A percentile compares a stretch with the other conserved stretches of the same genome.
Conservation (phyloP, 1,140 invertebrate species). For the Heliconius melpomene region DNA sequence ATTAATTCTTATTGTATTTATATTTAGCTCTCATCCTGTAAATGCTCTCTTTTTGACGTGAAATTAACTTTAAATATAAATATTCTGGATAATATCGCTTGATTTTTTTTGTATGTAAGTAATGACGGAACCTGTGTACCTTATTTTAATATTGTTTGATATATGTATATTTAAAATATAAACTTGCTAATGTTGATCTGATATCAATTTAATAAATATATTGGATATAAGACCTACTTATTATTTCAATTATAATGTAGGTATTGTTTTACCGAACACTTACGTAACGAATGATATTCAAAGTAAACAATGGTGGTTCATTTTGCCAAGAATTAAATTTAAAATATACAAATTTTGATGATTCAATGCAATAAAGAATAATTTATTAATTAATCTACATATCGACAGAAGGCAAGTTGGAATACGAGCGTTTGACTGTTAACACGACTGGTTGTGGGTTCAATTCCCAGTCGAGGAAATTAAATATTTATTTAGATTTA, state of each 20-base stretch:
- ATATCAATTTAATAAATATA: slow-evolving; percentile 36
- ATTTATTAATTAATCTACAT: no score
- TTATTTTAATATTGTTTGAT: background rate
- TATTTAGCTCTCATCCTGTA: slow-evolving; percentile 29
- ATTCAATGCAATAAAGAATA: background rate
- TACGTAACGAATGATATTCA: background rate
- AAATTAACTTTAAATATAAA: background rate
- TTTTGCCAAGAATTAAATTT: background rate
- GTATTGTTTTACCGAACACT: background rate
- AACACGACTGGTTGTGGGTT: no score
- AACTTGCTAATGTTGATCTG: slow-evolving; percentile 18
- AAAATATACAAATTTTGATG: background rate
- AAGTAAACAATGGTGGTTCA: background rate
- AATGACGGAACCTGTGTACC: background rate
- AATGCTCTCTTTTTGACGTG: slow-evolving; percentile 42
- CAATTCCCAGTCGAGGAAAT: no score
- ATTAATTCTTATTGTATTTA: no score
- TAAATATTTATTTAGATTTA: no score
- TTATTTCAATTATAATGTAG: slow-evolving; percentile 15
- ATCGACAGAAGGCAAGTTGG: no score
- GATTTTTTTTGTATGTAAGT: background rate
- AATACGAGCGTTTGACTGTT: no score
- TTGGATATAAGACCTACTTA: slow-evolving; percentile 15
- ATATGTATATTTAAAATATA: background rate
- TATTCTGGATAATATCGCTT: background rate